Conservation (phyloP, 1,140 invertebrate species). For the Phortica variegata region DNA sequence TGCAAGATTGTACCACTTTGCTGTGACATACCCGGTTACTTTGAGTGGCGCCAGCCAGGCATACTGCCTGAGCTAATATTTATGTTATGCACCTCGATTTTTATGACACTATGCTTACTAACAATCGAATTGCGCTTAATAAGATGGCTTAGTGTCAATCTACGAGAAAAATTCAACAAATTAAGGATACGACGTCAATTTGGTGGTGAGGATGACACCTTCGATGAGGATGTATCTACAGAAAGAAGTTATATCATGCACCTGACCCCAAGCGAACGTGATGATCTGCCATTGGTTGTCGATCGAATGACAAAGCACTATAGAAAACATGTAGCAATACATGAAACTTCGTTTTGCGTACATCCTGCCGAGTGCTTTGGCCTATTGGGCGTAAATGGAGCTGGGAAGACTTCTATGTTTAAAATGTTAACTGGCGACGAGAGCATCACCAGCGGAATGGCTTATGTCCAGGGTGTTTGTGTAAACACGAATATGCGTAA, state of each 20-base stretch:
- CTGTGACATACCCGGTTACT: constrained; percentile 1
- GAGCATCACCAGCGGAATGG: constrained; percentile 57
- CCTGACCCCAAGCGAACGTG: background rate
- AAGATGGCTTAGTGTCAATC: background rate
- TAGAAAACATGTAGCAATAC: constrained; percentile 64
- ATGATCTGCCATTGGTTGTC: constrained; percentile 9
- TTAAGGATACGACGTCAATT: background rate
- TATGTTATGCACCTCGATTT: background rate
- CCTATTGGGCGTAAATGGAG: constrained; percentile 82
- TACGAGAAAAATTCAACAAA: background rate
- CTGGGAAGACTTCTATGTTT: constrained; percentile 81
- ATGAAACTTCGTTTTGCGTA: constrained; percentile 63
- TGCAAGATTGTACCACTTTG: background rate
- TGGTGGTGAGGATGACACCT: background rate
- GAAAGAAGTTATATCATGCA: background rate
- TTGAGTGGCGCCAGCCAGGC: background rate
- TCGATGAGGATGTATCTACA: constrained; percentile 1
- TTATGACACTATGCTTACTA: background rate
- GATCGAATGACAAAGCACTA: constrained; percentile 65
- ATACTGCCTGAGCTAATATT: background rate
- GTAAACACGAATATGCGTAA: constrained; percentile 55
- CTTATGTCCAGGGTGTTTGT: constrained; percentile 59
- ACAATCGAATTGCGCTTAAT: background rate
- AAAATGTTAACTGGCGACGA: constrained; percentile 83
- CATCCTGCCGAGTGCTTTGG: constrained; percentile 75